Base-by-base conservation (phyloP, 2,113 vertebrate species). In the Uropsilus gracilis region DNA sequence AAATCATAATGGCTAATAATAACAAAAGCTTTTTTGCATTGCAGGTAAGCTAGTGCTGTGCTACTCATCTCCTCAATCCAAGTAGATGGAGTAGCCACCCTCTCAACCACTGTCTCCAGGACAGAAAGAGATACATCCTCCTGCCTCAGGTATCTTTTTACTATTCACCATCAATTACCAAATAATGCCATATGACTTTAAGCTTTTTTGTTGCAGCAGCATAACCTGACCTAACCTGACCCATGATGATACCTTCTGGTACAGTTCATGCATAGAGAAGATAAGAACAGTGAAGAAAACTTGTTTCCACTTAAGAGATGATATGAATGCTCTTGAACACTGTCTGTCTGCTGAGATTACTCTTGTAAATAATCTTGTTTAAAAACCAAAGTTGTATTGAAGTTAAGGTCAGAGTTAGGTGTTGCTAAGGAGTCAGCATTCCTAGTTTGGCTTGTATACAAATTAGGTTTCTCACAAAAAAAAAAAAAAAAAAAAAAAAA, bases 391-490 rank as follows among this genome's bases (percentile, higher is more conserved):
- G n/a, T 57, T 50, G 30, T 3, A 4, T n/a, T 71, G 14, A 68
- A 46, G 8, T 87, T 89, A 71, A 91, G 66, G 18, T 39, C 59
- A 88, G 71, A 34, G 26, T 86, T n/a, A 34, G 34, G 18, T n/a
- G n/a, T 44, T 86, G 22, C 77, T 48, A 55, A 95, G 57, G 66
- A 77, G 61, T 66, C 86, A 86, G 57, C 42, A 69, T 64, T 89
- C 37, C 69, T 85, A 13, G 3, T 50, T 90, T 64, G 72, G 91
- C 48, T 37, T 95, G 92, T 78, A 59, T 46, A 37, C 44, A 86
- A 11, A 92, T 42, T 39, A 68, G 63, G 44, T 83, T 91, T 92
- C 63, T 96, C 80, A 71, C 11, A 86, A 53, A 92, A n/a, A n/a
- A n/a, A n/a, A n/a, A n/a, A n/a, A n/a, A n/a, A n/a, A n/a, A n/a